Percentiles rank a stretch among this genome's conserved stretches.
phyloP scores from a whole-genome alignment of 2,113 vertebrate genomes.

The Tringa solitaria region DNA sequence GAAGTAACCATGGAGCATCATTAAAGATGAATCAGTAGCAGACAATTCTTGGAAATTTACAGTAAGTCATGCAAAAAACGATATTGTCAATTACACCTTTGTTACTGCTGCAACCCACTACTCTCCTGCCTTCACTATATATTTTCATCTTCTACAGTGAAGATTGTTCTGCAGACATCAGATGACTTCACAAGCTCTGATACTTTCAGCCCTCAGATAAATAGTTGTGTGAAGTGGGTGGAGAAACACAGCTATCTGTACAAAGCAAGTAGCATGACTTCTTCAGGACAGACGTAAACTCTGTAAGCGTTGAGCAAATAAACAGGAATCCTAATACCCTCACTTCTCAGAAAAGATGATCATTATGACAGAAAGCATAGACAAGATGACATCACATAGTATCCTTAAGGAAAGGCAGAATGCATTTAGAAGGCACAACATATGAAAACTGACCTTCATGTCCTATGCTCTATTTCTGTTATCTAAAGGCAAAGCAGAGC shows the following conservation, averaged over 20 bases:
- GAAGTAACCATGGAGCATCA: background rate
- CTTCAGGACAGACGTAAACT: background rate
- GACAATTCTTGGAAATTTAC: background rate
- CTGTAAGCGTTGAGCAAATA: background rate
- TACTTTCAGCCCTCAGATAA: background rate
- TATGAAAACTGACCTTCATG: background rate
- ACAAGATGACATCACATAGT: background rate
- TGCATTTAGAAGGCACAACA: background rate
- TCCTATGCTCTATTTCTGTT: background rate
- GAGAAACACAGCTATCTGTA: background rate
- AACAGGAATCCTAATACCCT: background rate
- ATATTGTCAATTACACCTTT: background rate
- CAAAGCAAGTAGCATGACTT: background rate
- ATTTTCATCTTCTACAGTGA: background rate
- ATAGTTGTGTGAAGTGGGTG: background rate
- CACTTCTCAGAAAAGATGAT: background rate
- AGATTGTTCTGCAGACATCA: background rate
- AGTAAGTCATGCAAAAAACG: background rate
- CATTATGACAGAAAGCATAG: background rate
- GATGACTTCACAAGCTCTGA: background rate
- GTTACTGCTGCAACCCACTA: background rate
- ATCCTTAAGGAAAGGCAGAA: background rate
- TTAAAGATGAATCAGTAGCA: background rate
- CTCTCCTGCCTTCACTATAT: background rate
- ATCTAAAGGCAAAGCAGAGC: background rate